Evolutionary conservation across 1,140 invertebrate genomes (phyloP).

Genomic region (Metopolophium dirhodum): DNA sequence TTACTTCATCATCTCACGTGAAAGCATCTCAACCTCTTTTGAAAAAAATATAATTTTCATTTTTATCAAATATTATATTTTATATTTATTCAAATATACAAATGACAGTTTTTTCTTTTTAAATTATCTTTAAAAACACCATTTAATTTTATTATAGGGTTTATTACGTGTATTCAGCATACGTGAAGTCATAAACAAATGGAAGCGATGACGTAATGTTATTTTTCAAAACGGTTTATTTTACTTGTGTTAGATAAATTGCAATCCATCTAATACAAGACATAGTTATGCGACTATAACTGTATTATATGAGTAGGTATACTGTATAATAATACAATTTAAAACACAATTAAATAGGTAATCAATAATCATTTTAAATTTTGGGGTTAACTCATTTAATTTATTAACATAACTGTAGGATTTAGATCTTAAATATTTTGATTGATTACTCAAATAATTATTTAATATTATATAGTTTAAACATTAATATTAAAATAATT

Average conservation of each 20-base stretch:
- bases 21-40: not conserved
- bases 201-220: not conserved
- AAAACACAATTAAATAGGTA: not conserved
- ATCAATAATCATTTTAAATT: not conserved
- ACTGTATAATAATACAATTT: not conserved
- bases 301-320: not conserved
- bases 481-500: conserved; percentile 45
- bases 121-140: not conserved
- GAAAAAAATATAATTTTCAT: not conserved
- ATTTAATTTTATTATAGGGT: not conserved
- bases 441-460: not conserved
- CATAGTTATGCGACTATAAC: not conserved
- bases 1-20: not conserved
- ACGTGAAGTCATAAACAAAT: not conserved
- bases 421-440: not conserved
- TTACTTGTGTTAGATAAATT: not conserved
- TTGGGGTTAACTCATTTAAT: not conserved
- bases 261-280: not conserved
- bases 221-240: not conserved
- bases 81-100: conserved; percentile 21
- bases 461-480: not conserved
- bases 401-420: not conserved
- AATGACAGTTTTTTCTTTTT: not conserved
- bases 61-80: conserved; percentile 21
- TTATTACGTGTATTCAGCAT: not conserved